Conservation (phyloP, 2,113 vertebrate species). For the Leptobrachium ailaonicum region DNA sequence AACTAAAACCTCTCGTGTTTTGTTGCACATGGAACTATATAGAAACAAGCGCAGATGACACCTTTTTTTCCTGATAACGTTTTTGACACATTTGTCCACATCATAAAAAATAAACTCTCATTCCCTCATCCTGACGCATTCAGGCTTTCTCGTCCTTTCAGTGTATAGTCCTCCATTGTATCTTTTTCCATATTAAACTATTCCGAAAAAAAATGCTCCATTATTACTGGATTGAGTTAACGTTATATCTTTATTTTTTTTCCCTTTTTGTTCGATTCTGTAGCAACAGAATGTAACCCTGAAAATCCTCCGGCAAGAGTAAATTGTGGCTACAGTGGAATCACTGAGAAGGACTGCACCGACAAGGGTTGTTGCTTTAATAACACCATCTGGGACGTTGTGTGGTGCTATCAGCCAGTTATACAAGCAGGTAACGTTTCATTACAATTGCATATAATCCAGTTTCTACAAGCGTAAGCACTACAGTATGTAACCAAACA, state of each 20-base stretch:
- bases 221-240: too few relatives aligned
- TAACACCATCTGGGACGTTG: neutral
- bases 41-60: too few relatives aligned
- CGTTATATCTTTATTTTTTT: neutral
- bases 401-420: constrained; percentile 32
- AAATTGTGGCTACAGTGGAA: constrained; percentile 17
- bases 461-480: too few relatives aligned
- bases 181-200: neutral
- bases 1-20: too few relatives aligned
- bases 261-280: neutral
- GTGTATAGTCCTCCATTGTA: neutral
- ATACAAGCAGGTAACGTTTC: constrained; percentile 23
- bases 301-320: constrained; percentile 9
- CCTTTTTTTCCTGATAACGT: too few relatives aligned
- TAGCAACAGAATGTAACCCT: constrained; percentile 26
- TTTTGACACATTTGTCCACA: too few relatives aligned
- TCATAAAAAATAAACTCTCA: too few relatives aligned
- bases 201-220: neutral
- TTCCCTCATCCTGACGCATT: too few relatives aligned
- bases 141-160: neutral
- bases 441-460: neutral
- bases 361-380: constrained; percentile 14
- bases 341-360: constrained; percentile 8
- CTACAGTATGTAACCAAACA: too few relatives aligned
- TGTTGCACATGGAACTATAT: too few relatives aligned